Evolutionary conservation across 2,888 invertebrate genomes (phyloP), one percentile per base, ranked within the genome.

Genomic region (Zhuqinia jingwanae): DNA sequence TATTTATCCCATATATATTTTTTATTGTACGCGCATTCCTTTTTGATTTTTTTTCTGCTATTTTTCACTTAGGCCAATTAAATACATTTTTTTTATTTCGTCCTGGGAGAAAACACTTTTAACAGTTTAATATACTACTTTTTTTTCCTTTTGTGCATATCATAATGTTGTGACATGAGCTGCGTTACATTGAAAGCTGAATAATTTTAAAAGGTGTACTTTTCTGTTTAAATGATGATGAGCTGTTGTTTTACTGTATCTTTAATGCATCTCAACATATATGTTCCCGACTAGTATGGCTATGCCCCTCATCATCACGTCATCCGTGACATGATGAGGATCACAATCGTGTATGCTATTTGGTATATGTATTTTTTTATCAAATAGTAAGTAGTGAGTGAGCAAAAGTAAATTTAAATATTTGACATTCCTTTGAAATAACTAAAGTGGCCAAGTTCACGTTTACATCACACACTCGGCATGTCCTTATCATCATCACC

Each of bases 291-390:
- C 53, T 68, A 36, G 36, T 83, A 47, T 77, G 76, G 84, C 30
- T 84, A 65, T 65, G 81, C 70, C 70, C 82, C 77, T 77, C 84
- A 77, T 77, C 84, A 77, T 84, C 84, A 84, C 84, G 76, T 84
- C 76, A 84, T 45, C 68, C 84, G 68, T 84, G 84, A 84, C 84
- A 84, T 77, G 84, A 84, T 84, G 84, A 68, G 76, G 77, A 84
- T 77, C 77, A 58, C 27, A 83, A 77, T 84, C 77, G 77, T 77
- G 84, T 63, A 53, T 36, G 45, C 56, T 56, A 50, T 56, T 68
- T 36, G 3, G 36, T 3, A 6, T 8, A 8, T 36, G 8, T 3
- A 36, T 36, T 6, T 30, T 56, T 50, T n/a, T n/a, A n/a, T n/a
- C n/a, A n/a, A n/a, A n/a, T 17, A 65, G 36, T 42, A 17, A 68